A percentile compares a stretch with the other conserved stretches of the same genome.
These are phyloP conservation scores for Ellobius talpinus DNA, from an alignment of 2,113 vertebrate species.

Conservation along the genomic window DNA sequence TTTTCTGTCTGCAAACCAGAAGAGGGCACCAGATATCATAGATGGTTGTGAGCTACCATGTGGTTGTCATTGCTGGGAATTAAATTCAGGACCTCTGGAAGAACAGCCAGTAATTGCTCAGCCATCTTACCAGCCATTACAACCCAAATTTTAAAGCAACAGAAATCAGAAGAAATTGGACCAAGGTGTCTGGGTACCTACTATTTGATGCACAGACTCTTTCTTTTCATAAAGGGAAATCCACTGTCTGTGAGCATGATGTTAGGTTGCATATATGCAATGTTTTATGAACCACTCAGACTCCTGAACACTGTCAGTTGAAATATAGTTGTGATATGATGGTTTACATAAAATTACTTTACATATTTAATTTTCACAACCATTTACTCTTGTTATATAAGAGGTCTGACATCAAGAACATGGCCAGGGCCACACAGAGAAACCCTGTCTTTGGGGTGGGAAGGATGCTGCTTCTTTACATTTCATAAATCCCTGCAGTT, in stretches of 20 bases:
- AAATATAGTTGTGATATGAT: neutral
- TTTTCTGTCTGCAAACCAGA: too few relatives aligned
- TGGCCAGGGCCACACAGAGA: neutral
- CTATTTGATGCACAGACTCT: neutral
- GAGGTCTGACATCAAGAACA: neutral
- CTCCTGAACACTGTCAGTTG: neutral
- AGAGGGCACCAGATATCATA: too few relatives aligned
- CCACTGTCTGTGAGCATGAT: neutral
- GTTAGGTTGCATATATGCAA: neutral
- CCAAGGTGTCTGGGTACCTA: neutral
- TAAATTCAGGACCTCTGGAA: too few relatives aligned
- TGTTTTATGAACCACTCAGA: neutral
- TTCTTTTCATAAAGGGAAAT: slow-evolving; percentile 23
- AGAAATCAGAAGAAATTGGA: neutral
- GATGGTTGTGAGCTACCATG: too few relatives aligned
- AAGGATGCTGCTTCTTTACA: too few relatives aligned
- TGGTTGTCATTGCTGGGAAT: too few relatives aligned
- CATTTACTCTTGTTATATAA: neutral
- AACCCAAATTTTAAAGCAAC: neutral
- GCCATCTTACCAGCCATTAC: too few relatives aligned
- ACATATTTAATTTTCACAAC: neutral
- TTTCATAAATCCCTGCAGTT: neutral
- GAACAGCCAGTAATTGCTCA: too few relatives aligned
- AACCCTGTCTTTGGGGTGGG: too few relatives aligned
- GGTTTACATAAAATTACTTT: neutral